A percentile compares a stretch with the other conserved stretches of the same genome.
Evolutionary conservation across 2,888 invertebrate genomes (phyloP).

Genomic region (Archips xylosteana): DNA sequence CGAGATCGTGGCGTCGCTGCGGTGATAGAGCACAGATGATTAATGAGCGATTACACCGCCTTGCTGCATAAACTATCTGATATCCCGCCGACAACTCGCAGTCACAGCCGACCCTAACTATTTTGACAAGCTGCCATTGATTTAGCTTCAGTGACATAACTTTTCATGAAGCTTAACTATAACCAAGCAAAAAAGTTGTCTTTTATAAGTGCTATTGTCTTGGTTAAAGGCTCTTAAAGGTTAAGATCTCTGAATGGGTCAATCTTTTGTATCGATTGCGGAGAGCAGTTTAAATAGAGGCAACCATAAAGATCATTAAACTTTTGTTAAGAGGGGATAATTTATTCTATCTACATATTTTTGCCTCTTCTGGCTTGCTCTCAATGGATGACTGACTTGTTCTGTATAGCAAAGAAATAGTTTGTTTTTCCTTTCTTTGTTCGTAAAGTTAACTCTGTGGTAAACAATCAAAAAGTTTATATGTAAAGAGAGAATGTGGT

Average conservation of each 20-base stretch:
- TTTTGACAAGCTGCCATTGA: conserved; percentile 19
- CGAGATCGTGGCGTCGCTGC: conserved; percentile 82
- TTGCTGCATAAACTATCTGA: conserved; percentile 74
- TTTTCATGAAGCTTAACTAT: neutral
- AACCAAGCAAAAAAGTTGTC: neutral
- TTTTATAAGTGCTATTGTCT: neutral
- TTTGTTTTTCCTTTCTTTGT: conserved; percentile 37
- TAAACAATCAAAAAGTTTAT: conserved; percentile 65
- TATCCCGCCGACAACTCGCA: conserved; percentile 62
- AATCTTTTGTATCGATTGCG: neutral
- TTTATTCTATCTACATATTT: conserved; percentile 78
- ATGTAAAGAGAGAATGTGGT: conserved; percentile 57
- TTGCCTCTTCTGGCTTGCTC: conserved; percentile 70
- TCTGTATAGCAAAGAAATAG: conserved; percentile 48
- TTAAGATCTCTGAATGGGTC: neutral
- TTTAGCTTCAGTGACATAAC: neutral
- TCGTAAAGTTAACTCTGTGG: conserved; percentile 20
- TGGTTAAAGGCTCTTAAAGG: neutral
- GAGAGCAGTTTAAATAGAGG: conserved; percentile 7
- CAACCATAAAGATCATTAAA: conserved; percentile 69
- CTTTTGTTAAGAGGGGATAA: conserved; percentile 74
- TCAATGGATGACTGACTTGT: conserved; percentile 79
- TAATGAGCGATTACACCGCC: conserved; percentile 74
- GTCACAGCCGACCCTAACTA: conserved; percentile 20
- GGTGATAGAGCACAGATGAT: conserved; percentile 83